These are phyloP conservation scores for Cyrtodaria siliqua DNA, from an alignment of 2,888 invertebrate genomes.

Conservation along the genomic window DNA sequence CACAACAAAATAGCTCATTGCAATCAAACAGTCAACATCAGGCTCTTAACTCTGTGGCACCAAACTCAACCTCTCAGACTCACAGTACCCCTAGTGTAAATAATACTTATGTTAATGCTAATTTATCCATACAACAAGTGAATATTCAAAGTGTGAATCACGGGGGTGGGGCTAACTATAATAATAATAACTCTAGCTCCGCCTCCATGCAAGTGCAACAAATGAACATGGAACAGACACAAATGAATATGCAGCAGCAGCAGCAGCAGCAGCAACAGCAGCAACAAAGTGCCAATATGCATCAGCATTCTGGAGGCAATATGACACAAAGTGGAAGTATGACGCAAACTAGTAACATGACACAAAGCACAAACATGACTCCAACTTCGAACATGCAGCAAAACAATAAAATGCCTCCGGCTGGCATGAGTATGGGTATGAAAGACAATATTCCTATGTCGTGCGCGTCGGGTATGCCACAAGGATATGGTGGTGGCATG, in stretches of 20 bases:
- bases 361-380: conserved; percentile 46
- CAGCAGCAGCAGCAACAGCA: no score
- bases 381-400: conserved; percentile 39
- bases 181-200: conserved; percentile 60
- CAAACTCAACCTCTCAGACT: conserved; percentile 65
- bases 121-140: conserved; percentile 87
- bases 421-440: conserved; percentile 15
- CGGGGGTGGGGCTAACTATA: conserved; percentile 66
- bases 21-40: conserved; percentile 49
- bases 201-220: conserved; percentile 82
- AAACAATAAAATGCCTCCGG: conserved; percentile 29
- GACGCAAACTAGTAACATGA: conserved; percentile 63
- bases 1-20: conserved; percentile 30
- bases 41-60: conserved; percentile 32
- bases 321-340: conserved; percentile 57
- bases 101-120: conserved; percentile 87
- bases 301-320: conserved; percentile 13
- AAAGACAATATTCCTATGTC: conserved; percentile 32
- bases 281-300: conserved; percentile 37
- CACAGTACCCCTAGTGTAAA: conserved; percentile 85
- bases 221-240: conserved; percentile 76
- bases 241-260: conserved; percentile 56
- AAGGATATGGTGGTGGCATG: conserved; percentile 21
- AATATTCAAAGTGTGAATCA: conserved; percentile 86
- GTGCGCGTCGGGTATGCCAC: conserved; percentile 32